Evolutionary conservation across 2,113 vertebrate species (phyloP).

Genomic region (Pipra filicauda): DNA sequence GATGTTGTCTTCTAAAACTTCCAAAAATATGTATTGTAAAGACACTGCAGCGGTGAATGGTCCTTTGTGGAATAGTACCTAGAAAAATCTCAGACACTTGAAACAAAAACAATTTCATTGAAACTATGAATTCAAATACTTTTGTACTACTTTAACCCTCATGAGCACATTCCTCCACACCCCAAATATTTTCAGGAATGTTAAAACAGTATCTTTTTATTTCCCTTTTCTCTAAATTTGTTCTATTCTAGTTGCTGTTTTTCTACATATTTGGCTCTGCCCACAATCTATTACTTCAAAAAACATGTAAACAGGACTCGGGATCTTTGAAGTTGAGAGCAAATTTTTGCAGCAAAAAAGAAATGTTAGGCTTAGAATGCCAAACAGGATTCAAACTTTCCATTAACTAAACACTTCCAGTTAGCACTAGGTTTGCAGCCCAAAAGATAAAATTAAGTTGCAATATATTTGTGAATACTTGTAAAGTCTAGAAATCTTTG

Average conservation of each 20-base stretch:
- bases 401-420: constrained; percentile 35
- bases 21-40: neutral
- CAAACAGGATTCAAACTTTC: constrained; percentile 67
- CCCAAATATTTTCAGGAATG: neutral
- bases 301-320: constrained; percentile 30
- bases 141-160: neutral
- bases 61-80: neutral
- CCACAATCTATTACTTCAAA: constrained; percentile 39
- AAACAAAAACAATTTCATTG: neutral
- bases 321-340: constrained; percentile 27
- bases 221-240: neutral
- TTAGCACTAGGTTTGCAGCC: constrained; percentile 36
- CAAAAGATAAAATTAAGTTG: constrained; percentile 69
- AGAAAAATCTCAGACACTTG: neutral
- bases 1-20: neutral
- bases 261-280: constrained; percentile 40
- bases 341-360: constrained; percentile 59
- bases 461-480: constrained; percentile 63
- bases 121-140: neutral
- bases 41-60: neutral
- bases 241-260: neutral
- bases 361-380: constrained; percentile 44
- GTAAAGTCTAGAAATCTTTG: constrained; percentile 58
- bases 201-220: neutral
- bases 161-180: neutral